Evolutionary conservation across 2,888 invertebrate genomes (phyloP), one percentile per base, ranked within the genome.

Genomic region (Anarsia innoxiella): DNA sequence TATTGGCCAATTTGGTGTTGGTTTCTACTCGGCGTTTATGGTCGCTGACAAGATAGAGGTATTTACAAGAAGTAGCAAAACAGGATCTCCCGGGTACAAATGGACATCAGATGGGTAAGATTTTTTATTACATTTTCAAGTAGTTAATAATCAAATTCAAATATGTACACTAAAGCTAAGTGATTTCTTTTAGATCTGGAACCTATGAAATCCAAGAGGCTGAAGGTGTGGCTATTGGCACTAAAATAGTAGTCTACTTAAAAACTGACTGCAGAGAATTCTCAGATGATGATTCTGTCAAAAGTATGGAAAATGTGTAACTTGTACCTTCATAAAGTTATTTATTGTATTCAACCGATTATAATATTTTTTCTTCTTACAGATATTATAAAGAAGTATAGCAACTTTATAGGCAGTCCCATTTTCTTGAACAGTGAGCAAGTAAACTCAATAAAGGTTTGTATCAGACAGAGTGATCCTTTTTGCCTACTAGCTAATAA

Each of bases 1-100:
- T 36, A 97, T 97, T 66, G 97, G 98, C 2, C 97, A 99, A 72
- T 99, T 99, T 86, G 99, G 98, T 49, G 99, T 99, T 11, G 99
- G 98, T 1, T 99, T 99, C 74, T 99, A 99, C 73, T 97, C 98
- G 9, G 92, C 94, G 0, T 99, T 99, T 68, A 98, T 99, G 95
- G 98, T 98, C 2, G 96, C 97, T 12, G 93, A 97, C 54, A 93
- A 91, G 65, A 96, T 99, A 14, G 96, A 97, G 60, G 97, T 98
- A 0, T 97, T 85, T 65, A 95, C 97, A 1, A 89, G 90, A 60
- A 91, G 93, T 39, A 90, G 91, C 40, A 74, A 78, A 31, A 67
- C 71, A 2, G 88, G 88, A 45, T 88, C 90, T 0, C 86, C 88
- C 8, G 96, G 95, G 1, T 90, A 92, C 58, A 91, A 90, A 60